These are phyloP conservation scores for Fabriciana adippe DNA, from an alignment of 2,888 invertebrate species.

Conservation along the genomic window DNA sequence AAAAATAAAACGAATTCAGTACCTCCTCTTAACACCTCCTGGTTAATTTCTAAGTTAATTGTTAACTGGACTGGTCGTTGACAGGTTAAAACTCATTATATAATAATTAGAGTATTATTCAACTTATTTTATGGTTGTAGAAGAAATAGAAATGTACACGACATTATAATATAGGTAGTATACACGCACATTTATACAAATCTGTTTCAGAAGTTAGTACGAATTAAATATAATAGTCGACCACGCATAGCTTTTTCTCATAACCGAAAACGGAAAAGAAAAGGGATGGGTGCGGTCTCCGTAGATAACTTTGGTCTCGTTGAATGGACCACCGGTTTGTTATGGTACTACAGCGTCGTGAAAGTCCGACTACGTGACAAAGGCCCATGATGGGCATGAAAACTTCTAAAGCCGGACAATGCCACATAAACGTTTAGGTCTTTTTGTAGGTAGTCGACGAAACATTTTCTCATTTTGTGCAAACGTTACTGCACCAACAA, in stretches of 20 bases:
- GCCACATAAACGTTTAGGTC: slow-evolving; percentile 69
- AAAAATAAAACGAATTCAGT: no score
- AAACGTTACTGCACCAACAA: slow-evolving; percentile 61
- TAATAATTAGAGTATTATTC: no score
- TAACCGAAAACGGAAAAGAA: slow-evolving; percentile 31
- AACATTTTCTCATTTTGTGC: slow-evolving; percentile 60
- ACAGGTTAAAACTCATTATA: no score
- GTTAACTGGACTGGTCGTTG: no score
- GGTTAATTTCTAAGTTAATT: no score
- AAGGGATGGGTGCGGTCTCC: slow-evolving; percentile 39
- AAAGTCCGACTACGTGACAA: slow-evolving; percentile 53
- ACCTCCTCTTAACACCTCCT: no score
- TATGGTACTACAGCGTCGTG: slow-evolving; percentile 55
- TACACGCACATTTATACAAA: no score
- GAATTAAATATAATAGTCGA: background rate
- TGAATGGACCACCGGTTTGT: slow-evolving; percentile 44
- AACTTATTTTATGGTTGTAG: no score
- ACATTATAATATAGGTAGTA: no score
- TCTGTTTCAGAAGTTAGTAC: no score
- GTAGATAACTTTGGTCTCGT: slow-evolving; percentile 38
- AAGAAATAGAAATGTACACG: no score
- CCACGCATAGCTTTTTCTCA: slow-evolving; percentile 21
- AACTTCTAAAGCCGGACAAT: slow-evolving; percentile 62
- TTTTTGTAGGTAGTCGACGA: slow-evolving; percentile 58
- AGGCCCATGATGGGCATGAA: slow-evolving; percentile 59